Base-by-base conservation (phyloP, 2,888 invertebrate species). In the Zootermopsis nevadensis region DNA sequence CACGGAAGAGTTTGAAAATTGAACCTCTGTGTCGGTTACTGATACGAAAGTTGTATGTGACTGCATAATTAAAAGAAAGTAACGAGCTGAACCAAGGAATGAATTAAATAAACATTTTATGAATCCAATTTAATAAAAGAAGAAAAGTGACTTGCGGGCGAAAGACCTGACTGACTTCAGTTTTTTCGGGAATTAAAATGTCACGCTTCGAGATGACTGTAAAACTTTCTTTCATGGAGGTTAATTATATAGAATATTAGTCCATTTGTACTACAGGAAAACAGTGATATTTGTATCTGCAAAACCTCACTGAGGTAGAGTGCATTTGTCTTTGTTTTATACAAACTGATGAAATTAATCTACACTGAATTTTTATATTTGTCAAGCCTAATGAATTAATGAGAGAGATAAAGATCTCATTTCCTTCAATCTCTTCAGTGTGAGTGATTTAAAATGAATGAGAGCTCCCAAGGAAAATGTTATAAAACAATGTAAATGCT, bases 281-380 rank as follows among this genome's bases (percentile, higher is more conserved):
- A 53, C 27, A 77, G 53, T 53, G 77, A 77, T 77, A 42, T 77
- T 77, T 77, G 77, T 77, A 77, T 53, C 77, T 24, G 42, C n/a
- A 31, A 77, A 38, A 79, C 66, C 38, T 77, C 38, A 74, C 38
- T 79, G 66, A 35, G 66, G 38, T 31, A 3, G 30, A 53, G 12
- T 42, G 30, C 15, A 53, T 27, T 60, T 79, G 55, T 77, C 77
- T 77, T 55, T 79, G 55, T 79, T 79, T 60, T 79, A 60, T 79
- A 60, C 60, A 60, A 19, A 31, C 4, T 35, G 77, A 55, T 22
- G 33, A 77, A 77, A 19, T 33, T 66, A 79, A 66, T 74, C 79
- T 33, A 35, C n/a, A 27, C 60, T 79, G 79, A 33, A 79, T 79
- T 79, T 79, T 66, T 79, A 79, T 79, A 79, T 60, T 79, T 27